Conservation (phyloP, 2,888 invertebrate genomes). For the Pseudococcus longispinus region DNA sequence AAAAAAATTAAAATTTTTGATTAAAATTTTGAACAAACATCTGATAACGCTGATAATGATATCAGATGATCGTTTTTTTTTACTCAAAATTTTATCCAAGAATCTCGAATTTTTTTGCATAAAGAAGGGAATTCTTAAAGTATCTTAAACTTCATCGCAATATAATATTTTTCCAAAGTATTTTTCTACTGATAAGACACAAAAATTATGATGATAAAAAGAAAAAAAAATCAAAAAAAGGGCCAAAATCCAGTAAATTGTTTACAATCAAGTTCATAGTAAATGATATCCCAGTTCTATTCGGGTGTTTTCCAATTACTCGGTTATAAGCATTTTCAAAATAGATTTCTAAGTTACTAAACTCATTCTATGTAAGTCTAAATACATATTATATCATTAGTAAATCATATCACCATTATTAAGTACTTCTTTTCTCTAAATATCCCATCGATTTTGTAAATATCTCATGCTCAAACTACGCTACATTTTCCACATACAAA, state of each 20-base stretch:
- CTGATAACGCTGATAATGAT: too few species aligned
- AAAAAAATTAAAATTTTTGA: too few species aligned
- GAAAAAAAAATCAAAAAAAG: background rate
- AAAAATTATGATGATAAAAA: background rate
- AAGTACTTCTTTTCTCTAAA: background rate
- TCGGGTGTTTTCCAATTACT: background rate
- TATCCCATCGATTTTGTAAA: background rate
- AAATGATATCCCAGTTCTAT: background rate
- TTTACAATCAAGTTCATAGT: background rate
- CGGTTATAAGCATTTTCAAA: background rate
- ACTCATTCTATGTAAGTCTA: background rate
- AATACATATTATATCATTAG: background rate
- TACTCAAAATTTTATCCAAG: too few species aligned
- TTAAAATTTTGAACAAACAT: too few species aligned
- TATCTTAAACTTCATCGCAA: too few species aligned
- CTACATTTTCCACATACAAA: background rate
- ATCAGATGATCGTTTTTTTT: too few species aligned
- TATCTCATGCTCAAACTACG: background rate
- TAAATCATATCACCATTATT: background rate
- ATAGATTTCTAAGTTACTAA: background rate
- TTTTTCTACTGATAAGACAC: background rate
- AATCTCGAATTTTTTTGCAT: too few species aligned
- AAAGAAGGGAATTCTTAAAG: too few species aligned
- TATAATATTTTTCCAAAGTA: too few species aligned
- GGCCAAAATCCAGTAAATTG: background rate